These are phyloP conservation scores for Palythoa grandiflora DNA, from an alignment of 92 coral and sea anemone genomes.

Conservation along the genomic window DNA sequence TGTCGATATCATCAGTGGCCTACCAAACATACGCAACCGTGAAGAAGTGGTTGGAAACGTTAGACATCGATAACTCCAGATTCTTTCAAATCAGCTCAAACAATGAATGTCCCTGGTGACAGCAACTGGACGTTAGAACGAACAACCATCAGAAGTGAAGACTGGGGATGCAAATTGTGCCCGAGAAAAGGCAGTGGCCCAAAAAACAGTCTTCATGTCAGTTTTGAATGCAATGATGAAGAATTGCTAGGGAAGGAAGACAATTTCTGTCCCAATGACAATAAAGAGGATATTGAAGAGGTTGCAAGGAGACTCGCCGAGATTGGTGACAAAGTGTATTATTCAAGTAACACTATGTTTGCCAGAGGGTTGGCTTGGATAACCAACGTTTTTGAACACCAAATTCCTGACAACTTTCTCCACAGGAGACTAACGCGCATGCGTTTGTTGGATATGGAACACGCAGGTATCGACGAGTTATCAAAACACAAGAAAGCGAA, in stretches of 20 bases:
- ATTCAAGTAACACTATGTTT: background rate
- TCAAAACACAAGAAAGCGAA: background rate
- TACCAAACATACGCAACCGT: background rate
- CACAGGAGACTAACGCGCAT: background rate
- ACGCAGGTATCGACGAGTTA: background rate
- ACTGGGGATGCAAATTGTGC: background rate
- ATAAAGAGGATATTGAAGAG: background rate
- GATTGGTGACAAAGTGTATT: background rate
- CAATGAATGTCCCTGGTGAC: background rate
- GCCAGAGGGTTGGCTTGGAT: background rate
- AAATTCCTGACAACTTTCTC: background rate
- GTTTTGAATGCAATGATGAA: background rate
- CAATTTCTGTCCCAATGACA: background rate
- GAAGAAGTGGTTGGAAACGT: background rate
- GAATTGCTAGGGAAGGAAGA: background rate
- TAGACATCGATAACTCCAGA: background rate
- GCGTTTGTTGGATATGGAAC: background rate
- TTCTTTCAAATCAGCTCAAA: background rate
- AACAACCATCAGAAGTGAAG: background rate
- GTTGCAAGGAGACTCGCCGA: slow-evolving; percentile 31
- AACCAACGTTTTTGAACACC: background rate
- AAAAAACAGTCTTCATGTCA: background rate
- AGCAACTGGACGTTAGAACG: background rate
- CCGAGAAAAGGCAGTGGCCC: no score
- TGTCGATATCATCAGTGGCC: background rate